Base-by-base conservation (phyloP, 2,888 invertebrate species). In the Oscheius myriophilus region DNA sequence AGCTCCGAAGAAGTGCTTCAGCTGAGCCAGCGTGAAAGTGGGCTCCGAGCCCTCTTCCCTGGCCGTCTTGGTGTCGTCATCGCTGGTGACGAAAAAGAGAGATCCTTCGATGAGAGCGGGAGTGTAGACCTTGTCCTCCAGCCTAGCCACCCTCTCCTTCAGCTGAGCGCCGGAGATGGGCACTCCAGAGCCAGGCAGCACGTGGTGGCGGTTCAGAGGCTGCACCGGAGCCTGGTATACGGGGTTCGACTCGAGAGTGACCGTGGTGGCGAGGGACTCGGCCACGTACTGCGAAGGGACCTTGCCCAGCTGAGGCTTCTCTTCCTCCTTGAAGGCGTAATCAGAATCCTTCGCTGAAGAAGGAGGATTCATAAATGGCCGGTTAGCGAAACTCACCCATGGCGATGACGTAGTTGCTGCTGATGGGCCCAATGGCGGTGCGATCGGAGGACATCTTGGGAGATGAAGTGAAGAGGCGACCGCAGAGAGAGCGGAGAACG, bases 41-140 rank as follows among this genome's bases (percentile, higher is more conserved):
- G 58, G 58, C 43, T 58, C 58, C n/a, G n/a, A n/a, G n/a, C n/a
- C n/a, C 26, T 23, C 14, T n/a, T 54, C 53, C 14, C 18, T 21
- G 25, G 63, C 63, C 14, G 63, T 63, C 18, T 25, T 26, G 23
- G 63, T 41, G 42, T 63, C 63, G 23, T 63, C 53, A 23, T 63
- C 63, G 21, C 12, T 12, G 18, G 39, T 52, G 52, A 63, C 43
- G 7, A 63, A 63, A 14, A 18, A 53, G 18, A 63, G 52, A 1
- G n/a, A 1, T 0, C 63, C 63, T 2, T 53, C 42, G 25, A 52
- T 23, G 14, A 63, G 18, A 4, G 39, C 6, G 14, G 63, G 63
- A 2, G 33, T 25, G 53, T 63, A 63, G 26, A 63, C 39, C 41
- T 52, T 53, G 14, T 63, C 53, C 53, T 63, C 63, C 18, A 63